Conservation (phyloP, 2,888 invertebrate species). For the Tachina lurida region DNA sequence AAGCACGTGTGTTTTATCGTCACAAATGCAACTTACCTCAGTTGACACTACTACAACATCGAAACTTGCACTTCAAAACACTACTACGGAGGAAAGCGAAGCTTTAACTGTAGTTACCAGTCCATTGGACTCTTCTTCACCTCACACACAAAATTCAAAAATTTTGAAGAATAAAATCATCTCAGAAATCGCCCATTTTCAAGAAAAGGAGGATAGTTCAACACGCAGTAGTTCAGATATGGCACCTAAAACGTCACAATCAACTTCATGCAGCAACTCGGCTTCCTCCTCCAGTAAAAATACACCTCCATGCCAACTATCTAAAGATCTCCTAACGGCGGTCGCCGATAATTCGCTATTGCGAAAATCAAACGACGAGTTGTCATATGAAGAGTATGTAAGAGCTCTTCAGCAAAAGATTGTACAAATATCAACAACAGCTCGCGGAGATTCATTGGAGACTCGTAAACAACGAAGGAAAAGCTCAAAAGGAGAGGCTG, state of each 20-base stretch:
- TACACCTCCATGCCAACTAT: slow-evolving; percentile 72
- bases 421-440: slow-evolving; percentile 87
- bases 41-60: slow-evolving; percentile 55
- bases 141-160: slow-evolving; percentile 75
- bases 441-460: slow-evolving; percentile 86
- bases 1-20: slow-evolving; percentile 83
- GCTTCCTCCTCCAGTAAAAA: slow-evolving; percentile 73
- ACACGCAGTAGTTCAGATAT: slow-evolving; percentile 81
- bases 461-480: slow-evolving; percentile 85
- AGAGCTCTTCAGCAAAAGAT: slow-evolving; percentile 87
- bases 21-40: slow-evolving; percentile 75
- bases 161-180: slow-evolving; percentile 51
- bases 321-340: slow-evolving; percentile 70
- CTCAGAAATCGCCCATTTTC: slow-evolving; percentile 51
- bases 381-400: slow-evolving; percentile 86
- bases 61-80: slow-evolving; percentile 74
- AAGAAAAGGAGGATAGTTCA: slow-evolving; percentile 74
- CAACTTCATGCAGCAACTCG: slow-evolving; percentile 75
- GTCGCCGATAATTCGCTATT: slow-evolving; percentile 35
- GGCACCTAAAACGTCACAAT: slow-evolving; percentile 79
- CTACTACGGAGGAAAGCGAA: slow-evolving; percentile 86
- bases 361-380: slow-evolving; percentile 79
- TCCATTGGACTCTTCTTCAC: slow-evolving; percentile 82
- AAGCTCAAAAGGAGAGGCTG: slow-evolving; percentile 83
- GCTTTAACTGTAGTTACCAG: slow-evolving; percentile 84